Evolutionary conservation across 2,888 invertebrate genomes (phyloP).

Genomic region (Dioctria rufipes): DNA sequence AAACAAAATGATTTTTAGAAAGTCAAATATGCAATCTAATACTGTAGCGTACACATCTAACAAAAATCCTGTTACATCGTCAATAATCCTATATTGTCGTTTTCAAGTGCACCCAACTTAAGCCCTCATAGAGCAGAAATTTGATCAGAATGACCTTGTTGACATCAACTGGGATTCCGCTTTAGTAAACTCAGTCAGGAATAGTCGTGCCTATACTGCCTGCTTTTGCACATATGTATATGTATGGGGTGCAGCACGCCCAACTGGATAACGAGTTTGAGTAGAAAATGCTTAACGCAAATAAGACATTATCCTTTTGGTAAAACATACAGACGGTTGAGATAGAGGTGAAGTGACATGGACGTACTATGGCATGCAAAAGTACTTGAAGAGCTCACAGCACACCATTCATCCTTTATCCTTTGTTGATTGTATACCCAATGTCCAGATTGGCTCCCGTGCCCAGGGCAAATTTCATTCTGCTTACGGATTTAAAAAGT

Average conservation of each 20-base stretch:
- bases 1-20: background rate
- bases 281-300: constrained; percentile 28
- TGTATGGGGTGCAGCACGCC: no score
- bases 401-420: constrained; percentile 33
- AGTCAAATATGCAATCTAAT: no score
- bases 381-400: constrained; percentile 20
- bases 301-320: constrained; percentile 43
- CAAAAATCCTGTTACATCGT: background rate
- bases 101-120: constrained; percentile 32
- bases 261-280: background rate
- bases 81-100: constrained; percentile 33
- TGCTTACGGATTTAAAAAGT: constrained; percentile 15
- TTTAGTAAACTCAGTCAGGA: constrained; percentile 10
- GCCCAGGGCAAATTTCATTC: constrained; percentile 18
- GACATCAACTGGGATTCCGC: constrained; percentile 29
- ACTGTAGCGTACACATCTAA: no score
- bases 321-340: background rate
- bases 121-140: constrained; percentile 4
- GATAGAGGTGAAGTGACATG: background rate
- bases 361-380: constrained; percentile 36
- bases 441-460: constrained; percentile 28
- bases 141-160: constrained; percentile 37
- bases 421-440: constrained; percentile 26
- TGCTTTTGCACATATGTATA: no score
- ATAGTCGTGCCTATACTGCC: no score